phyloP scores from a whole-genome alignment of 2,113 vertebrate genomes.

The Shinisaurus crocodilurus region DNA sequence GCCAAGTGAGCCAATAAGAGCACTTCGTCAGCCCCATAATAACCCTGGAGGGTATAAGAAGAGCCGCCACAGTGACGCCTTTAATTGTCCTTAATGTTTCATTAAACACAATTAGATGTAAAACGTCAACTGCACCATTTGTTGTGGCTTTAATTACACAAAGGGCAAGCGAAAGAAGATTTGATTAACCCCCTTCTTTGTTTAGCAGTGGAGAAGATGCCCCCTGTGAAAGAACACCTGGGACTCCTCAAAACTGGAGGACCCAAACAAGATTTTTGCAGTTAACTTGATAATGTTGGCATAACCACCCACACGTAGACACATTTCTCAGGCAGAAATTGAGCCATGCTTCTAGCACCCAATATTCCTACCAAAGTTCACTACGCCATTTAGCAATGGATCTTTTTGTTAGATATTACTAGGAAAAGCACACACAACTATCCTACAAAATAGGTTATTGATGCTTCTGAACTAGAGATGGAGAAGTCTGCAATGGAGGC shows the following conservation, averaged over 20 bases:
- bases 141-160: constrained; percentile 78
- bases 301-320: no score
- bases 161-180: constrained; percentile 71
- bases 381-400: not conserved
- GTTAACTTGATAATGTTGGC: not conserved
- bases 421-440: not conserved
- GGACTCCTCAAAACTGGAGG: fast-evolving
- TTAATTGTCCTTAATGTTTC: constrained; percentile 80
- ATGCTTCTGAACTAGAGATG: no score
- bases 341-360: not conserved
- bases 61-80: constrained; percentile 71
- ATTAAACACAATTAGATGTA: constrained; percentile 80
- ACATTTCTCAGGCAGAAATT: not conserved
- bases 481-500: no score
- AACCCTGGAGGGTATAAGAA: constrained; percentile 71
- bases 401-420: not conserved
- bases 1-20: constrained; percentile 71
- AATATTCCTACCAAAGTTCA: not conserved
- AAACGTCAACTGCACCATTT: constrained; percentile 77
- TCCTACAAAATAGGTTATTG: no score
- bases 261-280: not conserved
- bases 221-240: not conserved
- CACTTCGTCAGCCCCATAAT: constrained; percentile 72
- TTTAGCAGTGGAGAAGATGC: not conserved
- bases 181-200: constrained; percentile 64